Evolutionary conservation across 2,888 invertebrate genomes (phyloP).

Genomic region (Philonicus albiceps): DNA sequence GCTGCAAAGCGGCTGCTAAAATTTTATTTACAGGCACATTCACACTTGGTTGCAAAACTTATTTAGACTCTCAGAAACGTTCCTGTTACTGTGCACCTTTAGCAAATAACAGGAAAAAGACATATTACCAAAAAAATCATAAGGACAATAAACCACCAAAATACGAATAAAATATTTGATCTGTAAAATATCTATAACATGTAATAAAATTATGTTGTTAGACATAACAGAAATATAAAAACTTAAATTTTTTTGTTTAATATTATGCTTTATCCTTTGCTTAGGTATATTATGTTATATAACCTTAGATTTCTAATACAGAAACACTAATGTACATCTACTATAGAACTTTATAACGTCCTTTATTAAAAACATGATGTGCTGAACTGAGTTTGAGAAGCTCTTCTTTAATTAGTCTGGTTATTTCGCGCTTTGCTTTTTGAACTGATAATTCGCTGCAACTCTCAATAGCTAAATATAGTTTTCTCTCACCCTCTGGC

Average conservation of each 20-base stretch:
- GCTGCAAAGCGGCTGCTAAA: constrained; percentile 87
- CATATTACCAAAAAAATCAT: constrained; percentile 35
- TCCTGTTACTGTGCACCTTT: constrained; percentile 81
- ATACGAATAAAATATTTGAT: constrained; percentile 52
- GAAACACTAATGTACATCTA: background rate
- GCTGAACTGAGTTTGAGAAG: constrained; percentile 88
- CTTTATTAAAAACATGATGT: constrained; percentile 88
- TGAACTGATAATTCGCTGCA: constrained; percentile 95
- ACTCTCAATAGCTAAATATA: constrained; percentile 98
- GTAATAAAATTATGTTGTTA: background rate
- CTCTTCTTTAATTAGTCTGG: constrained; percentile 97
- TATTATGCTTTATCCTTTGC: background rate
- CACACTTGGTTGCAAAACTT: constrained; percentile 87
- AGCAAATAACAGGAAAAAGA: constrained; percentile 35
- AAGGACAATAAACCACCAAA: constrained; percentile 46
- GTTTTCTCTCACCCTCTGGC: constrained; percentile 92
- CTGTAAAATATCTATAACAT: background rate
- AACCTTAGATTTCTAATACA: background rate
- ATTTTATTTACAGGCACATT: constrained; percentile 84
- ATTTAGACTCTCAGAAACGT: constrained; percentile 80
- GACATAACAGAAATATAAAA: background rate
- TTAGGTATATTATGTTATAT: background rate
- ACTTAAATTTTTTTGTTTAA: background rate
- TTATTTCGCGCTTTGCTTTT: constrained; percentile 96
- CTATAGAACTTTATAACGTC: constrained; percentile 93